Conservation (phyloP, 2,797 vertebrate genomes). For the Synaphobranchus kaupii region DNA sequence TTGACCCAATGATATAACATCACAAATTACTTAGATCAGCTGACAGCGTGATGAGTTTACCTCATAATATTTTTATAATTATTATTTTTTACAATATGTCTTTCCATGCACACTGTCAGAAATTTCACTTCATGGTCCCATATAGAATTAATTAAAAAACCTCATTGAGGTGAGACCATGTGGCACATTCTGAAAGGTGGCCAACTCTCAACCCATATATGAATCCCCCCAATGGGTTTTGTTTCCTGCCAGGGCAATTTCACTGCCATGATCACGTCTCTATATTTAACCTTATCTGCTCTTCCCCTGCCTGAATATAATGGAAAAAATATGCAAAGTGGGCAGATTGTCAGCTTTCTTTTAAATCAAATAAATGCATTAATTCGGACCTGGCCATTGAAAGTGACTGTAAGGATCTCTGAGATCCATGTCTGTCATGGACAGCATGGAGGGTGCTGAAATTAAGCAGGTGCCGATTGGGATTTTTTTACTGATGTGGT, state of each 20-base stretch:
- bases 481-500: constrained; percentile 72
- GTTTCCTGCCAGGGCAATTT: neutral
- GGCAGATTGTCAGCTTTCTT: neutral
- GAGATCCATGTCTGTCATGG: constrained; percentile 51
- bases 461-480: constrained; percentile 74
- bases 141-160: neutral
- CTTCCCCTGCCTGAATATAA: neutral
- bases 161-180: neutral
- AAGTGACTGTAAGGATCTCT: neutral
- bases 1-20: neutral
- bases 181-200: neutral
- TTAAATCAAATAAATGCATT: neutral
- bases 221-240: neutral
- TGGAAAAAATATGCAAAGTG: neutral
- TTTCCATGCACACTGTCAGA: neutral
- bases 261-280: neutral
- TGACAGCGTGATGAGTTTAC: neutral
- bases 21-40: neutral
- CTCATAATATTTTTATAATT: neutral
- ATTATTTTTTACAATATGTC: neutral
- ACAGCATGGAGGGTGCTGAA: constrained; percentile 73
- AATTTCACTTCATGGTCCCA: neutral
- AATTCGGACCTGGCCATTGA: neutral
- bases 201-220: neutral
- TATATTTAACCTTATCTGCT: neutral